phyloP scores from a whole-genome alignment of 2,113 vertebrate species.

The Entelurus aequoreus region DNA sequence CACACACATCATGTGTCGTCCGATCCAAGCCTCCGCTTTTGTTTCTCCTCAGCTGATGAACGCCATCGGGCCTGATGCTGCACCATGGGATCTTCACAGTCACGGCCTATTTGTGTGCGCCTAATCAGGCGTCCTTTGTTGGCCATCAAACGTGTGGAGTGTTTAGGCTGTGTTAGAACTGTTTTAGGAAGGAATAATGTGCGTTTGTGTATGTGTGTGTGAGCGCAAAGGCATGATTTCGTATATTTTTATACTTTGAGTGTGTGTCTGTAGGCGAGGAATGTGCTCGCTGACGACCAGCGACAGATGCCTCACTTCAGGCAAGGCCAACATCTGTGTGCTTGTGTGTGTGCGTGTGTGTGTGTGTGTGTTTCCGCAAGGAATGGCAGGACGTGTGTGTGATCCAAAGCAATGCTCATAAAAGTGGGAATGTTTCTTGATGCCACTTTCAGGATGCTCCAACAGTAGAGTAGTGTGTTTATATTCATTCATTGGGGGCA shows the following conservation, averaged over 20 bases:
- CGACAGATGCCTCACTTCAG: conserved; percentile 27
- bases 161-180: conserved; percentile 2
- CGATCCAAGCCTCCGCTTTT: neutral
- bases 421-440: neutral
- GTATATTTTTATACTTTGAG: conserved; percentile 4
- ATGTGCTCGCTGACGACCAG: conserved; percentile 26
- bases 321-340: neutral
- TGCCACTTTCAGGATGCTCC: neutral
- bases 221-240: conserved; percentile 2
- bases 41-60: neutral
- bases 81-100: neutral
- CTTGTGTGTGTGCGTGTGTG: conserved; percentile 3
- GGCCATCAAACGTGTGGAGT: neutral
- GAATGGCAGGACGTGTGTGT: neutral
- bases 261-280: conserved; percentile 24
- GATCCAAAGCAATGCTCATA: neutral
- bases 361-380: neutral
- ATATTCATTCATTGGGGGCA: too few species aligned
- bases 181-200: conserved; percentile 13
- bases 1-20: neutral
- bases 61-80: neutral
- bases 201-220: conserved; percentile 7
- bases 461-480: too few species aligned
- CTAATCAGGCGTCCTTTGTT: neutral
- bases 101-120: neutral